Percentiles rank a stretch among this genome's conserved stretches.
Evolutionary conservation across 2,888 invertebrate genomes (phyloP).

Genomic region (Pseudococcus longispinus): DNA sequence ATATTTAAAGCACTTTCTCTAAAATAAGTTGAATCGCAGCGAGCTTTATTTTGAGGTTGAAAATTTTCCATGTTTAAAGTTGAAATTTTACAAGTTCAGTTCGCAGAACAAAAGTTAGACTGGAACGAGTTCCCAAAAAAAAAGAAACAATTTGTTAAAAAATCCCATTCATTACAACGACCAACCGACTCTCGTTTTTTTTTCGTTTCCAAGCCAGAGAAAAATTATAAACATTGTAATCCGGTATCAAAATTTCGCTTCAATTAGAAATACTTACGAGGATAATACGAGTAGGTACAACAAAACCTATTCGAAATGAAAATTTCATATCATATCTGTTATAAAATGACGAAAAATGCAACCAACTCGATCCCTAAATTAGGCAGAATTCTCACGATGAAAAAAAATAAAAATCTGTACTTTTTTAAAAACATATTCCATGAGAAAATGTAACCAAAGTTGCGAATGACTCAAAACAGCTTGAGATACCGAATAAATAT

Average conservation of each 20-base stretch:
- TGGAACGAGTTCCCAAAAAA: not conserved
- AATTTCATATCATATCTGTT: not conserved
- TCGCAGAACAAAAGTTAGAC: not conserved
- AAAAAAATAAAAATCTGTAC: not conserved
- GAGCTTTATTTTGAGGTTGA: constrained; percentile 32
- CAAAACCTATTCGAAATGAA: not conserved
- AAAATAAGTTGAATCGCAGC: constrained; percentile 25
- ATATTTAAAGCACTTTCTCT: constrained; percentile 7
- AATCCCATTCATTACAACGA: not conserved
- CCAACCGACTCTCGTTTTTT: not conserved
- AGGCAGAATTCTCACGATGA: not conserved
- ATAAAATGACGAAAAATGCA: not conserved
- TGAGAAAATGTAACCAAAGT: not conserved
- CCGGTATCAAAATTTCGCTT: not conserved
- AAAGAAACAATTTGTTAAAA: not conserved
- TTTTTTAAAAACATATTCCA: not conserved
- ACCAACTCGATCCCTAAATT: no score
- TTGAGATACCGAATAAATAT: not conserved
- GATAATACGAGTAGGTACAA: not conserved
- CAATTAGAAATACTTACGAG: not conserved
- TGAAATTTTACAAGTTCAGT: constrained; percentile 16
- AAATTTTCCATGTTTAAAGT: constrained; percentile 27
- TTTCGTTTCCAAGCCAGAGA: not conserved
- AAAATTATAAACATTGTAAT: not conserved
- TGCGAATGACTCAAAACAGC: not conserved